These are phyloP conservation scores for Cheirogaleus medius DNA, from an alignment of 2,113 vertebrate genomes.

Conservation along the genomic window DNA sequence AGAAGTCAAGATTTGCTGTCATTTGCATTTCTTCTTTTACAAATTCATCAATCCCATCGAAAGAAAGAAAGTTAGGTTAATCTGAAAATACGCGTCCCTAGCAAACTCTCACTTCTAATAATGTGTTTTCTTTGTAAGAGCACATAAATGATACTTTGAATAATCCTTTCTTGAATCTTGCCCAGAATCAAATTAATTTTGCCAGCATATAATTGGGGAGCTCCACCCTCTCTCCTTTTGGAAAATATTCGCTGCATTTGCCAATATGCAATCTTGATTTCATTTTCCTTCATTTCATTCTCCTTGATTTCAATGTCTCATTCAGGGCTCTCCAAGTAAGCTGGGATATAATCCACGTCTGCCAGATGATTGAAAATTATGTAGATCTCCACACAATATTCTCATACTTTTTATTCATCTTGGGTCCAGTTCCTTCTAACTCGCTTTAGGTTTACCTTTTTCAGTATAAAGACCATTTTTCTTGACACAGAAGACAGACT, in stretches of 20 bases:
- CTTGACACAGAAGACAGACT: not conserved
- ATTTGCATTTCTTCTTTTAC: not conserved
- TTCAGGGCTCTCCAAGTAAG: not conserved
- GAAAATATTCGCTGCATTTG: not conserved
- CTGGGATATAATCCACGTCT: not conserved
- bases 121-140: not conserved
- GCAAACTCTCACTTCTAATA: not conserved
- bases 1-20: not conserved
- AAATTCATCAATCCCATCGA: not conserved
- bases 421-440: not conserved
- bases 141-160: not conserved
- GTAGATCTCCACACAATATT: not conserved
- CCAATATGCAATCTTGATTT: not conserved
- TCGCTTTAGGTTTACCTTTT: not conserved
- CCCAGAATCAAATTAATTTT: not conserved
- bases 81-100: not conserved
- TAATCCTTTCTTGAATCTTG: not conserved
- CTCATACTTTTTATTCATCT: not conserved
- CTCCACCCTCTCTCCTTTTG: not conserved
- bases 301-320: not conserved
- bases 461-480: not conserved
- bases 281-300: constrained; percentile 37
- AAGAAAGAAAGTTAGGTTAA: constrained; percentile 13
- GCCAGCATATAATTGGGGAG: not conserved
- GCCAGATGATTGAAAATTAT: not conserved